Conservation (phyloP, 2,888 invertebrate genomes). For the Ametastegia equiseti region DNA sequence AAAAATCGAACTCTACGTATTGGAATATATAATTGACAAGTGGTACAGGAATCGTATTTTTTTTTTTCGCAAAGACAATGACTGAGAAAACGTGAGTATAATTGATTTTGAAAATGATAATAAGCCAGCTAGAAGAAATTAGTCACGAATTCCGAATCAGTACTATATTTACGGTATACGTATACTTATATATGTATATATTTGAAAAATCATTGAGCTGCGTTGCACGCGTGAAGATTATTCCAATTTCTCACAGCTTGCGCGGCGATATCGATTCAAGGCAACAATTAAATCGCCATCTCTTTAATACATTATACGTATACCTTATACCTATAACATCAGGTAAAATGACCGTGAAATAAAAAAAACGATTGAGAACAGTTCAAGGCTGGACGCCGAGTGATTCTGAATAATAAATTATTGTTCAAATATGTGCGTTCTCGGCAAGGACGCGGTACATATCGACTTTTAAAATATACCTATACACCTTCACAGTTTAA, state of each 20-base stretch:
- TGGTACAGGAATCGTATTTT: too few relatives aligned
- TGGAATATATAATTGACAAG: too few relatives aligned
- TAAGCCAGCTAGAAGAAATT: too few relatives aligned
- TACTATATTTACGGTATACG: too few relatives aligned
- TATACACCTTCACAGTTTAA: not conserved
- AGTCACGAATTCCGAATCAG: too few relatives aligned
- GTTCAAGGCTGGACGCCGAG: constrained; percentile 32
- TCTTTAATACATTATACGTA: too few relatives aligned
- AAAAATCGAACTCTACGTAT: too few relatives aligned
- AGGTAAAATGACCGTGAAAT: constrained; percentile 35
- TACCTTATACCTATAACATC: not conserved
- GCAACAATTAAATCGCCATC: constrained; percentile 23
- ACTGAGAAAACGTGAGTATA: too few relatives aligned
- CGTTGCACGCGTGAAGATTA: not conserved
- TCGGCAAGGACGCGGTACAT: constrained; percentile 1
- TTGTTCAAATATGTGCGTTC: not conserved
- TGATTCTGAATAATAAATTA: constrained; percentile 31
- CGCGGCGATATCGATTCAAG: constrained; percentile 25
- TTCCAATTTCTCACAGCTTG: not conserved
- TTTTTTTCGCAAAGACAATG: too few relatives aligned
- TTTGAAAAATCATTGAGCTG: not conserved
- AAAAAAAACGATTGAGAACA: constrained; percentile 2
- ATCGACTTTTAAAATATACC: not conserved
- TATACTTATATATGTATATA: too few relatives aligned
- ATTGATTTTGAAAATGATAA: too few relatives aligned